Evolutionary conservation across 2,797 vertebrate genomes (phyloP).

Genomic region (Taeniopygia guttata): DNA sequence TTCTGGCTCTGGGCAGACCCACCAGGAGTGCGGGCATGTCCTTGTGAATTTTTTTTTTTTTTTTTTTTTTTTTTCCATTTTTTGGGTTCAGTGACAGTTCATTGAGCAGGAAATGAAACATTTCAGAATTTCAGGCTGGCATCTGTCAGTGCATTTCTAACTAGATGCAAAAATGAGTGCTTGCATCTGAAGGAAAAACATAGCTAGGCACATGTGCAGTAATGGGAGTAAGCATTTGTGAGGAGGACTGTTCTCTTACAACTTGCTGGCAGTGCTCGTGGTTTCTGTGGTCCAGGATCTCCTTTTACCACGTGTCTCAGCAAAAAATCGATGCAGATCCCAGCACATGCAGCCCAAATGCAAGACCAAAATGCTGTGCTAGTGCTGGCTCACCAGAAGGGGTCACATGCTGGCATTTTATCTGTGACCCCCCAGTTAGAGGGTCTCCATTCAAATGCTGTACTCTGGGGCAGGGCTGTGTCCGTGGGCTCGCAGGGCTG

Average conservation of each 20-base stretch:
- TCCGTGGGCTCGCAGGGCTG: neutral
- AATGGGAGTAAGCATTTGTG: neutral
- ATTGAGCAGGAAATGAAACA: neutral
- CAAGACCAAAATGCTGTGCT: neutral
- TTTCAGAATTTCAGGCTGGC: neutral
- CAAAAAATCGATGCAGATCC: neutral
- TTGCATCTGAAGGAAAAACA: neutral
- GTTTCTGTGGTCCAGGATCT: neutral
- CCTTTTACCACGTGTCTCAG: neutral
- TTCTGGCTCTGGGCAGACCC: neutral
- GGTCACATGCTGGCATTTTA: rapidly evolving
- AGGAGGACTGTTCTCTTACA: neutral
- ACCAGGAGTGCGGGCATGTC: neutral
- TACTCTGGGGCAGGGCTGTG: rapidly evolving
- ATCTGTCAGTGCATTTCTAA: constrained; percentile 23
- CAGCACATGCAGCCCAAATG: neutral
- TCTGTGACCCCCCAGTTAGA: neutral
- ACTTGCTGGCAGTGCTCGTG: neutral
- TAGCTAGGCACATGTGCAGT: neutral
- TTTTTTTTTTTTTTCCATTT: neutral
- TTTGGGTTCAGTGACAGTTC: neutral
- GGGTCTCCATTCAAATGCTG: neutral
- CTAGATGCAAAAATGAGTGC: neutral
- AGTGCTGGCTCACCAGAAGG: neutral
- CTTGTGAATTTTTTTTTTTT: neutral